These are phyloP conservation scores for Sorex fumeus DNA, from an alignment of 2,113 vertebrate species.

Conservation along the genomic window DNA sequence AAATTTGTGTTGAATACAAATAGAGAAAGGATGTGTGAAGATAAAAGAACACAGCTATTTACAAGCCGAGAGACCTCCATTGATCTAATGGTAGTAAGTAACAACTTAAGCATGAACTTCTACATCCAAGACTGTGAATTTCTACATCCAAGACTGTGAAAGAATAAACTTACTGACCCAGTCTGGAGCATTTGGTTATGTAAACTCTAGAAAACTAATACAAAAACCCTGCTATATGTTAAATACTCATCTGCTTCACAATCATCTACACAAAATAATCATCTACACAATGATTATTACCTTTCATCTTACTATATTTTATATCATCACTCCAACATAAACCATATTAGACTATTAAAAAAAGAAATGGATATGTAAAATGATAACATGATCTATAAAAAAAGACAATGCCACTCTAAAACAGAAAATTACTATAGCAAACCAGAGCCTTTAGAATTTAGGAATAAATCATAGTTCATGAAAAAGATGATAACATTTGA, in stretches of 20 bases:
- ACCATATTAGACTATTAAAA: background rate
- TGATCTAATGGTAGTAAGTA: background rate
- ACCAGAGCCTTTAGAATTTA: conserved; percentile 17
- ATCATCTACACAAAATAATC: no score
- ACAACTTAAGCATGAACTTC: background rate
- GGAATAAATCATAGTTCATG: conserved; percentile 20
- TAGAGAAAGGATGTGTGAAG: background rate
- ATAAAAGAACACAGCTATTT: background rate
- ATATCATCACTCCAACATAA: conserved; percentile 13
- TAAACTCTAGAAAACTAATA: background rate
- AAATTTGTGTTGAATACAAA: background rate
- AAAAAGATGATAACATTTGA: background rate
- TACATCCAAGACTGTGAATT: background rate
- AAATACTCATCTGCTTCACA: background rate
- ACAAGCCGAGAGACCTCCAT: background rate
- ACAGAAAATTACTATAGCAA: conserved; percentile 17
- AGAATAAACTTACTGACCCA: background rate
- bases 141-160: background rate
- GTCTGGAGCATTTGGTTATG: background rate
- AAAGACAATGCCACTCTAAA: background rate
- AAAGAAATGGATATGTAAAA: conserved; percentile 40
- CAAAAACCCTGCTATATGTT: background rate
- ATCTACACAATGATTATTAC: background rate
- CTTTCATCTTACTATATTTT: background rate
- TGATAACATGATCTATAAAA: conserved; percentile 16